Percentiles rank a stretch among this genome's conserved stretches.
Conservation (phyloP, 2,113 vertebrate species). For the Ceratotherium simum region DNA sequence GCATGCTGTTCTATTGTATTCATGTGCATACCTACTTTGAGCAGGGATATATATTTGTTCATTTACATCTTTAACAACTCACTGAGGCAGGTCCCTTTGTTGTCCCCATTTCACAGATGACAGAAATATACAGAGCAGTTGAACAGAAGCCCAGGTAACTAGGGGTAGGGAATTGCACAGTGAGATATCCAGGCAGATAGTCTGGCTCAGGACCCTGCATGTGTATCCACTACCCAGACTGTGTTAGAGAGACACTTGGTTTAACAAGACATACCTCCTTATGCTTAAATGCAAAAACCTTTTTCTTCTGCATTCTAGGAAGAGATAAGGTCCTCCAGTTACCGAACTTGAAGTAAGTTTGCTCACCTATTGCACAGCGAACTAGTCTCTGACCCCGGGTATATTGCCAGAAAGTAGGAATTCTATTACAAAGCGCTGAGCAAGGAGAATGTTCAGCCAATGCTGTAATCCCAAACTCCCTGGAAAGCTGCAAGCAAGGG, state of each 20-base stretch:
- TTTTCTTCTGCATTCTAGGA: background rate
- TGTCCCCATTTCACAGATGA: background rate
- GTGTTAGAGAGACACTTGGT: background rate
- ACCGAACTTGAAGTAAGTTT: no score
- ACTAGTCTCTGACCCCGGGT: no score
- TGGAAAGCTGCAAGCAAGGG: no score
- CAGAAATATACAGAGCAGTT: background rate
- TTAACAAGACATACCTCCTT: background rate
- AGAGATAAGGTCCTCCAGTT: no score
- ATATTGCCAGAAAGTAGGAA: no score
- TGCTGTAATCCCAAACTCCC: no score
- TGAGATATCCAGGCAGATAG: background rate
- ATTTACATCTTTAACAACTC: background rate
- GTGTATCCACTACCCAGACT: fast-evolving
- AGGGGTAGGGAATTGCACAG: background rate
- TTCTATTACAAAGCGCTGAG: no score
- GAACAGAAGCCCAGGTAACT: background rate
- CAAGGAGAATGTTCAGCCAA: no score
- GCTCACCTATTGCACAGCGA: no score
- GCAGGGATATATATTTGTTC: background rate
- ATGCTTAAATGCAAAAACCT: background rate
- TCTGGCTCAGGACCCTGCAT: background rate
- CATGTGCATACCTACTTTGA: background rate
- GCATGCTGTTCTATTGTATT: fast-evolving
- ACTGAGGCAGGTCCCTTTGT: background rate